These are phyloP conservation scores for Columba livia DNA, from an alignment of 2,113 vertebrate species.

Conservation along the genomic window DNA sequence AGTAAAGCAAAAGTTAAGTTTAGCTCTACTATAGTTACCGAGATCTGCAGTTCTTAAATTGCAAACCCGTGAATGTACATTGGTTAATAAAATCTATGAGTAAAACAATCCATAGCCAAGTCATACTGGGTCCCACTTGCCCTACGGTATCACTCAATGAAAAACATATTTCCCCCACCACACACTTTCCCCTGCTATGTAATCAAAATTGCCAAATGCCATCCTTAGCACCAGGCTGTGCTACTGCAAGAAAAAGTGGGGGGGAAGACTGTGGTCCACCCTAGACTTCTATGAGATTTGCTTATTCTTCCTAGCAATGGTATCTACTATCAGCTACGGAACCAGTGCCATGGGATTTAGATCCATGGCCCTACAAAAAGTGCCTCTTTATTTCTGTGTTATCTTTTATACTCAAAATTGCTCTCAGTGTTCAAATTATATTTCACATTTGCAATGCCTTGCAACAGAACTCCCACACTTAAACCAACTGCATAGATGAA, in stretches of 20 bases:
- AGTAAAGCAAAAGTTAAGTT: background rate
- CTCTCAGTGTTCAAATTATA: background rate
- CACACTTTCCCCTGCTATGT: background rate
- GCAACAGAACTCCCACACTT: background rate
- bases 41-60: background rate
- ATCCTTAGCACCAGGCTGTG: background rate
- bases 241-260: background rate
- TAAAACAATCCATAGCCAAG: background rate
- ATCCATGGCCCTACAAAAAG: background rate
- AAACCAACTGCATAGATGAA: background rate
- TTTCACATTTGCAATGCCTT: background rate
- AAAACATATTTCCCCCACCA: background rate
- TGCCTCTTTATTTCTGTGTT: background rate
- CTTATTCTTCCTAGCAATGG: background rate
- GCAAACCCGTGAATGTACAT: background rate
- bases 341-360: background rate
- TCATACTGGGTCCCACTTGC: background rate
- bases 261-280: background rate
- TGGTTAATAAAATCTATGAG: background rate
- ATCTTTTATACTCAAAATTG: background rate
- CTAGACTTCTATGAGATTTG: background rate
- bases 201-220: background rate
- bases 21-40: background rate
- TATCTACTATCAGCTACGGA: background rate
- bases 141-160: background rate